phyloP scores from a whole-genome alignment of 2,888 invertebrate genomes.

The Drosophila quinaria region DNA sequence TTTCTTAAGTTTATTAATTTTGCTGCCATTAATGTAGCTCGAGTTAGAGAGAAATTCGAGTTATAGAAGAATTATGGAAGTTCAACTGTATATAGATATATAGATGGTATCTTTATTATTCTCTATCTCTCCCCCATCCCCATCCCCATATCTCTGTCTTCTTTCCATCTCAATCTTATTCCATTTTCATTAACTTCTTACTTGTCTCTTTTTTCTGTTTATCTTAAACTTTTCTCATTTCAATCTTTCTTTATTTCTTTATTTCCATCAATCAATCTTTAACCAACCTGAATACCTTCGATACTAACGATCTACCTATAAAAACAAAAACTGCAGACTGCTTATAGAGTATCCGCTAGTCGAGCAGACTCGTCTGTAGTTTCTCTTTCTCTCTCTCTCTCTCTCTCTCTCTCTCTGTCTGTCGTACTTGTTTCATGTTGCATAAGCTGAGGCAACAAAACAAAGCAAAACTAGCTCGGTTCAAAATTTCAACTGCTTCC shows the following conservation, averaged over 20 bases:
- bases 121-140: background rate
- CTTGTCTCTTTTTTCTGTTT: no score
- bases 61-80: no score
- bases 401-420: no score
- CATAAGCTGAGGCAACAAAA: conserved; percentile 69
- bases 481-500: conserved; percentile 75
- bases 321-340: background rate
- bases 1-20: no score
- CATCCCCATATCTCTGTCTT: background rate
- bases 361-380: background rate
- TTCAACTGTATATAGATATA: no score
- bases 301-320: background rate
- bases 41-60: no score
- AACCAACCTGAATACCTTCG: background rate
- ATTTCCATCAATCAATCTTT: background rate
- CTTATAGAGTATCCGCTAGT: background rate
- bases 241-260: background rate
- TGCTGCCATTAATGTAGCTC: no score
- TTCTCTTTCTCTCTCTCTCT: no score
- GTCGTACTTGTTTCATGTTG: conserved; percentile 41
- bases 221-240: background rate
- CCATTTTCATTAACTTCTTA: background rate
- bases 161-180: background rate
- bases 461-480: conserved; percentile 69
- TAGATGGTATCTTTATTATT: background rate